Evolutionary conservation across 1,140 invertebrate species (phyloP), one percentile per base, ranked within the genome.

Genomic region (Leptinotarsa texana): DNA sequence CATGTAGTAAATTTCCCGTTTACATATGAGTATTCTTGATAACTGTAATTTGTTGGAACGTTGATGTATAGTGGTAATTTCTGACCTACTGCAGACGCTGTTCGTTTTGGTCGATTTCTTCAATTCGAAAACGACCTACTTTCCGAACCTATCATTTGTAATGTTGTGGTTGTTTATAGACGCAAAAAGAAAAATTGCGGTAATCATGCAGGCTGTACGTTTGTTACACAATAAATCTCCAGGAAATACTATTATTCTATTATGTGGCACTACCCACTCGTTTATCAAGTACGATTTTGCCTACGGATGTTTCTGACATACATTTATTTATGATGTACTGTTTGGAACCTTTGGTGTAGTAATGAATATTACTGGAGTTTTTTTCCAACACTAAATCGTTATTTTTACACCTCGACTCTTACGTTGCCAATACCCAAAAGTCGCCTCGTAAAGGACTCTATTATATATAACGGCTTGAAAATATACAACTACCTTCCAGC

Each of bases 41-140:
- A 67, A 67, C 65, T 67, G 65, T 67, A 67, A 67, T 67, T 17
- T 27, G 65, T 67, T 67, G n/a, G 65, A 42, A 42, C n/a, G 42
- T 27, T 33, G 11, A 24, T 17, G 42, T 18, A 63, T 42, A 42
- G 65, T 67, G 24, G 24, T 67, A 42, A 22, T 67, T 27, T 67
- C 18, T 67, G 65, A 27, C 65, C 65, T 67, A 67, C 65, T 24
- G 15, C 22, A 18, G n/a, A 57, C 3, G 51, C 17, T 18, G n/a
- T 57, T 57, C 51, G 51, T 17, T 57, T 57, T 57, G 51, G 51
- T 57, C 51, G 51, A 57, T 57, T 57, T 57, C 51, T 17, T 57
- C 51, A 57, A 57, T 57, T 57, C 51, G 51, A 57, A 57, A 57
- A 57, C 51, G 51, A 57, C 51, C 51, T 57, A 57, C 51, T 57